Evolutionary conservation across 1,140 invertebrate genomes (phyloP).

Genomic region (Hyphantria cunea): DNA sequence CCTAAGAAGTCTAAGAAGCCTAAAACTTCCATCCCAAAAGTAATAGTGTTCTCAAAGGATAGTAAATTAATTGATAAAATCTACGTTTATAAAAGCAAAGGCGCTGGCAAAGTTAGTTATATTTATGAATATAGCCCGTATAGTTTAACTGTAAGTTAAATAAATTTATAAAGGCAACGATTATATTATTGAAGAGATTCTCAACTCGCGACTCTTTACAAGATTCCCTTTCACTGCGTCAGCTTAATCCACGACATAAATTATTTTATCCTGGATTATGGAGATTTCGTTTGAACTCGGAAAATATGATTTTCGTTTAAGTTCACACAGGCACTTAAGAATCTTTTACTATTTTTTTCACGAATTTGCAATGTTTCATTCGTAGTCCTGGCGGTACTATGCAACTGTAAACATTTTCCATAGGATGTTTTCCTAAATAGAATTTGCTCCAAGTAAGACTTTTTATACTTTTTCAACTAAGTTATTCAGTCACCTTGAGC

Average conservation of each 20-base stretch:
- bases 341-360: conserved; percentile 5
- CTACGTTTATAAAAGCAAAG: no score
- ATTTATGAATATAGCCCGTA: no score
- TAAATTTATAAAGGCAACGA: not conserved
- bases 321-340: conserved; percentile 16
- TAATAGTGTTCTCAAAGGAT: not conserved
- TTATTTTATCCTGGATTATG: conserved; percentile 40
- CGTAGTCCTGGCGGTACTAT: conserved; percentile 11
- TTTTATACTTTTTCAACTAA: conserved; percentile 21
- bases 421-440: not conserved
- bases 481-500: conserved; percentile 19
- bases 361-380: conserved; percentile 3
- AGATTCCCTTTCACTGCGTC: conserved; percentile 41
- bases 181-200: conserved; percentile 20
- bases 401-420: conserved; percentile 18
- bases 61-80: not conserved
- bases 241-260: conserved; percentile 43
- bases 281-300: conserved; percentile 22
- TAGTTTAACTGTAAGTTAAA: no score
- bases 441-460: conserved; percentile 19
- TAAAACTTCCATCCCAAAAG: no score
- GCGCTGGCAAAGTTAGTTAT: no score
- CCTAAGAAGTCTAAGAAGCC: no score
- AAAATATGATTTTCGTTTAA: conserved; percentile 32
- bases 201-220: conserved; percentile 32